Percentiles rank a stretch among this genome's conserved stretches.
Conservation (phyloP, 2,113 vertebrate species). For the Hirundichthys speculiger region DNA sequence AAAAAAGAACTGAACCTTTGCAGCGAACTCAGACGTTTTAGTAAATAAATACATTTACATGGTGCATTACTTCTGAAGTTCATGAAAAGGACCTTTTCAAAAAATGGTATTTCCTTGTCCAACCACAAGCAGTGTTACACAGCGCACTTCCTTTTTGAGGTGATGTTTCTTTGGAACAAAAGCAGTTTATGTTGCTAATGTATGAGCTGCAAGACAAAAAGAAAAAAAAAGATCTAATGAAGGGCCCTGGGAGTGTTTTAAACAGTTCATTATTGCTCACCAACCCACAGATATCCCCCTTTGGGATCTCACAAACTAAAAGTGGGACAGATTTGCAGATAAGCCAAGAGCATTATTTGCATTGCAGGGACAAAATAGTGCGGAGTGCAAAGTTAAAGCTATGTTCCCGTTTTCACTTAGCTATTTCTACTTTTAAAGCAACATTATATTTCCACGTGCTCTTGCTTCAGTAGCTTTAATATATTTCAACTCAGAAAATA, state of each 20-base stretch:
- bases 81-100: slow-evolving; percentile 9
- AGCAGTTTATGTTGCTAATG: slow-evolving; percentile 35
- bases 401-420: slow-evolving; percentile 18
- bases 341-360: slow-evolving; percentile 11
- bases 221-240: slow-evolving; percentile 6
- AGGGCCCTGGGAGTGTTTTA: slow-evolving; percentile 17
- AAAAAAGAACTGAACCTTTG: neutral
- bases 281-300: slow-evolving; percentile 7
- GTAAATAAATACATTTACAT: slow-evolving; percentile 34
- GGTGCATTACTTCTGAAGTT: slow-evolving; percentile 24
- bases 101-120: slow-evolving; percentile 31
- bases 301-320: slow-evolving; percentile 1
- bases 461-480: slow-evolving; percentile 8
- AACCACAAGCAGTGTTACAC: slow-evolving; percentile 7
- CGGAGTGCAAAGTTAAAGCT: slow-evolving; percentile 49
- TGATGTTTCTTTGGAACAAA: slow-evolving; percentile 64
- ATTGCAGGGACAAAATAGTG: slow-evolving; percentile 19
- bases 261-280: slow-evolving; percentile 10
- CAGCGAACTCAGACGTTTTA: slow-evolving; percentile 43
- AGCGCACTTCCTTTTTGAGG: slow-evolving; percentile 15
- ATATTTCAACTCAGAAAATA: neutral
- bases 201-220: slow-evolving; percentile 11
- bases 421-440: neutral
- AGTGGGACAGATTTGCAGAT: neutral
- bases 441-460: neutral